phyloP scores from a whole-genome alignment of 2,797 vertebrate species.

The Graptemys geographica region DNA sequence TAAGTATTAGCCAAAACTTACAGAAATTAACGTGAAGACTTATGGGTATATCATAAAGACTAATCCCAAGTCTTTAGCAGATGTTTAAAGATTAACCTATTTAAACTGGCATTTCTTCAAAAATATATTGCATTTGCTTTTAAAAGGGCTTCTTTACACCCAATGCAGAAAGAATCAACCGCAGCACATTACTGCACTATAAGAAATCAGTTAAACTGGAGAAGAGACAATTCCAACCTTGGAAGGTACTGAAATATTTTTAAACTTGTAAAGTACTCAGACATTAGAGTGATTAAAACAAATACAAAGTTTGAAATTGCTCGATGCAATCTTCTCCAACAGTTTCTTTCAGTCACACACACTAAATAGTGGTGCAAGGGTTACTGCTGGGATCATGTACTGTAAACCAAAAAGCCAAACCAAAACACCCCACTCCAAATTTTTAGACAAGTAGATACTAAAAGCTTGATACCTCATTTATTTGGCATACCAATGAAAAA shows the following conservation, averaged over 20 bases:
- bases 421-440: background rate
- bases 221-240: background rate
- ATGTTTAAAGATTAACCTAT: background rate
- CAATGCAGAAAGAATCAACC: background rate
- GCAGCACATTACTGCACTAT: fast-evolving
- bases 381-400: background rate
- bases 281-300: fast-evolving
- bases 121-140: background rate
- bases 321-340: background rate
- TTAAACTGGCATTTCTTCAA: background rate
- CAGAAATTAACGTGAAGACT: background rate
- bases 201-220: background rate
- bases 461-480: background rate
- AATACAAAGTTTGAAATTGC: background rate
- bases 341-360: background rate
- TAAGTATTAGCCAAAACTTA: background rate
- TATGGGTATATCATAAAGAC: background rate
- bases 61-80: background rate
- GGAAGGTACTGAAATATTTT: background rate
- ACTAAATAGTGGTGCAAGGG: background rate
- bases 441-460: background rate
- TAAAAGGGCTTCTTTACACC: background rate
- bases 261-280: background rate
- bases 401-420: background rate
- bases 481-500: background rate